phyloP scores from a whole-genome alignment of 2,113 vertebrate species.

The Amblyopsis rosae region DNA sequence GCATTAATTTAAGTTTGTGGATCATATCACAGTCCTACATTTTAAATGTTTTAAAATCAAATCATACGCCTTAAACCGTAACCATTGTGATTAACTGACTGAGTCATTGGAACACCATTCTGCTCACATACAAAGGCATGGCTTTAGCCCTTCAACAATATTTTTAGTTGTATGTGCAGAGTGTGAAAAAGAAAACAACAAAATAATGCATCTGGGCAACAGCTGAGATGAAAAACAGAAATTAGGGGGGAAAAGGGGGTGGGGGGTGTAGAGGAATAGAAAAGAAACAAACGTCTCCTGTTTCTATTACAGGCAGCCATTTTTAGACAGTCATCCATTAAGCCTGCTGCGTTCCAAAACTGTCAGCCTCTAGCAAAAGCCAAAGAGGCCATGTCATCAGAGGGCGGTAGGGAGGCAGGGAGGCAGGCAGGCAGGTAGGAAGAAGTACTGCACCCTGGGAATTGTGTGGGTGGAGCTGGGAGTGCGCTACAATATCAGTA shows the following conservation, averaged over 20 bases:
- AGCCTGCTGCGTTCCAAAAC: slow-evolving; percentile 61
- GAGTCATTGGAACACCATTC: slow-evolving; percentile 7
- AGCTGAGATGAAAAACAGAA: slow-evolving; percentile 33
- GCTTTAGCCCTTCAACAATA: slow-evolving; percentile 27
- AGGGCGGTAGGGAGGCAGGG: slow-evolving; percentile 28
- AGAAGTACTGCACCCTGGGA: slow-evolving; percentile 34
- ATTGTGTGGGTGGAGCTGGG: slow-evolving; percentile 29
- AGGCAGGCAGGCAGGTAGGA: slow-evolving; percentile 35
- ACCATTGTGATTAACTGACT: too few species aligned
- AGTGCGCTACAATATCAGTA: slow-evolving; percentile 45
- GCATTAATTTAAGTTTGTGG: too few species aligned
- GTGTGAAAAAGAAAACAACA: slow-evolving; percentile 38
- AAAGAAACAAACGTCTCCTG: slow-evolving; percentile 34
- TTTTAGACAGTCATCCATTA: slow-evolving; percentile 76
- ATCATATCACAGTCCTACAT: too few species aligned
- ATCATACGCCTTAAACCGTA: too few species aligned
- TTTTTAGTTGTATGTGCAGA: slow-evolving; percentile 31
- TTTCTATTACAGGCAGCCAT: slow-evolving; percentile 57
- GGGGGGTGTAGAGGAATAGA: slow-evolving; percentile 17
- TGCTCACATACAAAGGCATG: slow-evolving; percentile 41
- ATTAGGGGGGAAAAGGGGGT: slow-evolving; percentile 10
- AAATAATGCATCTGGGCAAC: slow-evolving; percentile 34
- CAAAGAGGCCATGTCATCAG: slow-evolving; percentile 62
- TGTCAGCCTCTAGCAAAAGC: slow-evolving; percentile 58
- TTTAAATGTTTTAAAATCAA: too few species aligned